phyloP scores from a whole-genome alignment of 2,888 invertebrate genomes.

The Drosophila cracens region DNA sequence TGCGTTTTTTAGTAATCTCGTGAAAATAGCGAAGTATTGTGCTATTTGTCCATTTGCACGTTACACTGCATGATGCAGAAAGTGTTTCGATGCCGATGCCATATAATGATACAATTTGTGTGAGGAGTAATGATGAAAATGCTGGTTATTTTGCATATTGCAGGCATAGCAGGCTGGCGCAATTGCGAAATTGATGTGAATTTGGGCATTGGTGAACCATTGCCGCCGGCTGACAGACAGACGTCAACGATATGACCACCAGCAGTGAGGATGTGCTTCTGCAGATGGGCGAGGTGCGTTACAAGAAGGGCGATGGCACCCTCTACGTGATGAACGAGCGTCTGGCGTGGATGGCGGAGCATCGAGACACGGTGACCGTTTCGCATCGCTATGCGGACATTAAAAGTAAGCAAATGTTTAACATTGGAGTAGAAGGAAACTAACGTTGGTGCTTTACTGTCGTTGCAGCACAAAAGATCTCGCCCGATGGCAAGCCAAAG shows the following conservation, averaged over 20 bases:
- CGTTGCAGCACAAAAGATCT: slow-evolving; percentile 95
- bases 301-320: slow-evolving; percentile 98
- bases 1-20: slow-evolving; percentile 55
- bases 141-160: slow-evolving; percentile 25
- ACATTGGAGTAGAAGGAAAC: neutral
- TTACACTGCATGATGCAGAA: slow-evolving; percentile 11
- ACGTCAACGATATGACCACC: slow-evolving; percentile 88
- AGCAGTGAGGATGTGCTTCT: slow-evolving; percentile 97
- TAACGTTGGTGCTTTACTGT: neutral
- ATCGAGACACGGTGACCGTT: slow-evolving; percentile 95
- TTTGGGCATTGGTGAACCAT: slow-evolving; percentile 24
- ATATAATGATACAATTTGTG: slow-evolving; percentile 1
- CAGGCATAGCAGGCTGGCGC: slow-evolving; percentile 38
- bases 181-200: slow-evolving; percentile 40
- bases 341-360: slow-evolving; percentile 98
- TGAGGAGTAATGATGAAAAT: slow-evolving; percentile 19
- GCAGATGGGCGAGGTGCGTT: slow-evolving; percentile 95
- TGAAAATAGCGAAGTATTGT: slow-evolving; percentile 44
- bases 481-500: slow-evolving; percentile 98
- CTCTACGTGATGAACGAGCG: slow-evolving; percentile 97
- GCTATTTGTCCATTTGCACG: slow-evolving; percentile 25
- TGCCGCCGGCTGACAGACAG: slow-evolving; percentile 34
- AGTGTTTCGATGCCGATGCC: neutral
- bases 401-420: slow-evolving; percentile 89
- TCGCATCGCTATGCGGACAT: slow-evolving; percentile 98